A percentile compares a stretch with the other conserved stretches of the same genome.
Evolutionary conservation across 1,140 invertebrate species (phyloP).

Genomic region (Anthonomus grandis): DNA sequence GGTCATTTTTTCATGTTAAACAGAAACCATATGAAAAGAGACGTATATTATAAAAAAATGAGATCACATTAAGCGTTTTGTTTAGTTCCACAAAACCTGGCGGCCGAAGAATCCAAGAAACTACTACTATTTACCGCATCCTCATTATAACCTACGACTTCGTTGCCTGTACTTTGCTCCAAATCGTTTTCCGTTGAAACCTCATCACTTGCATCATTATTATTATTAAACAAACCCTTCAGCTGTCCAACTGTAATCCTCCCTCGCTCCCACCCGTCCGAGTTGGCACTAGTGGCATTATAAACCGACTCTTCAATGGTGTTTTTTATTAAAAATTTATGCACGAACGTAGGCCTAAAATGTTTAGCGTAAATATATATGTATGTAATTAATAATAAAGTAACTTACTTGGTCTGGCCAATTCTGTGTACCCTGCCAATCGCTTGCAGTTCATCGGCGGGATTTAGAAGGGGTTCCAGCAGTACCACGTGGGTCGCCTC

Average conservation of each 20-base stretch:
- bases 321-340: conserved; percentile 64
- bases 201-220: no score
- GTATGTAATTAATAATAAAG: conserved; percentile 2
- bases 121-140: no score
- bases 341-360: conserved; percentile 58
- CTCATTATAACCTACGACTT: no score
- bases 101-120: no score
- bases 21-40: no score
- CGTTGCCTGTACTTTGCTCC: no score
- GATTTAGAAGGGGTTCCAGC: conserved; percentile 73
- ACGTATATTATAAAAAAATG: no score
- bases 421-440: conserved; percentile 77
- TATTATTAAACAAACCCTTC: conserved; percentile 30
- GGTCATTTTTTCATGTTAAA: no score
- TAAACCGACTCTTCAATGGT: conserved; percentile 72
- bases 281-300: conserved; percentile 37
- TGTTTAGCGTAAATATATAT: conserved; percentile 1
- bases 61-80: no score
- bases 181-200: no score
- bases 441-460: conserved; percentile 72
- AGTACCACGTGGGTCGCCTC: conserved; percentile 78
- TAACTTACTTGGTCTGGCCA: conserved; percentile 65
- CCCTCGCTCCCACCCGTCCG: conserved; percentile 40
- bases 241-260: conserved; percentile 39
- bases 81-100: no score